A percentile compares a stretch with the other conserved stretches of the same genome.
Evolutionary conservation across 2,113 vertebrate species (phyloP).

Genomic region (Ceyx margarethae): DNA sequence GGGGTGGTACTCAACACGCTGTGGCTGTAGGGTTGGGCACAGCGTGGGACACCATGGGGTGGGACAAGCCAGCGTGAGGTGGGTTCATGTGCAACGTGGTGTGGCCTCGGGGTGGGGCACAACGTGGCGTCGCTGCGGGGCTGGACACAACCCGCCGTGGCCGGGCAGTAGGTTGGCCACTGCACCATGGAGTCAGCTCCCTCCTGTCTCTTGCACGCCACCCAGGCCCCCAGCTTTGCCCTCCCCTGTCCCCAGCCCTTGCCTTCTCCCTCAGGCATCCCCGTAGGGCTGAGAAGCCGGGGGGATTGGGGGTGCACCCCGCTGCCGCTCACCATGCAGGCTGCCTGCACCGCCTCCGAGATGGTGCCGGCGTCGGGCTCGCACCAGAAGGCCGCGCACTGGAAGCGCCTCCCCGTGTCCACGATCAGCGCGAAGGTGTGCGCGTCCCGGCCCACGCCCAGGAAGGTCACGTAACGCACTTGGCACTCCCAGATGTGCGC

Average conservation of each 20-base stretch:
- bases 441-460: conserved; percentile 78
- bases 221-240: too few relatives aligned
- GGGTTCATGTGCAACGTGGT: not conserved
- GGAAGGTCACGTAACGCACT: conserved; percentile 92
- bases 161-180: fast-evolving
- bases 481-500: conserved; percentile 89
- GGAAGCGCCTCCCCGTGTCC: conserved; percentile 75
- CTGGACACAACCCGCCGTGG: fast-evolving
- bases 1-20: not conserved
- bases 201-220: too few relatives aligned
- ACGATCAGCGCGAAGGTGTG: conserved; percentile 81
- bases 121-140: too few relatives aligned
- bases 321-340: conserved; percentile 76
- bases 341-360: conserved; percentile 81
- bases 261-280: not conserved
- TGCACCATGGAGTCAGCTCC: fast-evolving
- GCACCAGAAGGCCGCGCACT: conserved; percentile 82
- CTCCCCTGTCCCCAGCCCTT: not conserved
- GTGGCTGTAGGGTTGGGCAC: not conserved
- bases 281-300: not conserved
- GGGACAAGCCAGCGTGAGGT: fast-evolving
- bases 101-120: not conserved
- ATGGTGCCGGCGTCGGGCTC: conserved; percentile 80
- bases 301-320: fast-evolving
- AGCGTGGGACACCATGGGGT: not conserved